Base-by-base conservation (phyloP, 1,140 invertebrate species). In the Drosophila guanche region DNA sequence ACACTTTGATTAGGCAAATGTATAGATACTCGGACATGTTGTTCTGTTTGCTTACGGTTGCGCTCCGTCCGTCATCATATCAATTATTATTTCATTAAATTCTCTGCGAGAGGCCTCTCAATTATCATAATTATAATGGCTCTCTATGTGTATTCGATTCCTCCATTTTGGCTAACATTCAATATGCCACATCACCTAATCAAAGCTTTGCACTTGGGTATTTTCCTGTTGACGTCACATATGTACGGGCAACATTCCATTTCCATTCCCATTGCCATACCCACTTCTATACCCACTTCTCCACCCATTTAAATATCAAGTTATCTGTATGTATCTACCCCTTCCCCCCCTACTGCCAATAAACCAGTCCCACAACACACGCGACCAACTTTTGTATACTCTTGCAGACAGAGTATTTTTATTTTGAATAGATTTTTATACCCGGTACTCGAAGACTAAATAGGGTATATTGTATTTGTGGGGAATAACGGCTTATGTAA, bases 161-260 rank as follows among this genome's bases (percentile, higher is more conserved):
- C 33, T 22, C 20, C n/a, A 62, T 16, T 14, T 48, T 12, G 23
- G 5, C 4, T 37, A 37, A 10, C 33, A 37, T 37, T 37, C 33
- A 37, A 37, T 37, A 37, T 37, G 33, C 33, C 33, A n/a, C 23
- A 42, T 42, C 23, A 29, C 5, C 23, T 6, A 47, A 61, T 62
- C 43, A 61, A 5, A 12, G 4, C 16, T 4, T 2, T 27, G 14
- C 27, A 29, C 5, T 23, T 45, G 23, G 46, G 20, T 66, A 55
- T 67, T 47, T 68, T 67, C 27, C 48, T 25, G 29, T 22, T 55
- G 50, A 68, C 33, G 41, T 67, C 41, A 47, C 29, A 8, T 14
- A 41, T 2, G 14, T 14, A 41, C 4, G 14, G 60, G 27, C 57
- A 12, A 37, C 33, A 37, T 37, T 37, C 33, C 33, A 37, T 12